Percentiles rank a stretch among this genome's conserved stretches.
phyloP scores from a whole-genome alignment of 2,888 invertebrate genomes.

The Bugula neritina region DNA sequence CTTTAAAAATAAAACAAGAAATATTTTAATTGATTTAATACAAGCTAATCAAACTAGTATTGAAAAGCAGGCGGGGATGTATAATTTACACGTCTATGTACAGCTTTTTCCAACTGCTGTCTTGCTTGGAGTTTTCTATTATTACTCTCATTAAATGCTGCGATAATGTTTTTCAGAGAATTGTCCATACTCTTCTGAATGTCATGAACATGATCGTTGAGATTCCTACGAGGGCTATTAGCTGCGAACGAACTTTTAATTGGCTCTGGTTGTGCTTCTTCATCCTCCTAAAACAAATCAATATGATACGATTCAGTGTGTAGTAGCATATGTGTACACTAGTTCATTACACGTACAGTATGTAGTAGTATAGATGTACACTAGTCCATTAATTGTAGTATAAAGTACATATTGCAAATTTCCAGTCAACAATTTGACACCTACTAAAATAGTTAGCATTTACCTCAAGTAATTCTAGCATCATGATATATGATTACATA shows the following conservation, averaged over 20 bases:
- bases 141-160: constrained; percentile 20
- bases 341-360: too few species aligned
- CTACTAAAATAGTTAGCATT: too few species aligned
- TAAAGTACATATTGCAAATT: too few species aligned
- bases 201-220: constrained; percentile 17
- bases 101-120: constrained; percentile 22
- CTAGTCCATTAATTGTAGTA: too few species aligned
- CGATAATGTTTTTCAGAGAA: constrained; percentile 9
- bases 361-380: too few species aligned
- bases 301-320: too few species aligned
- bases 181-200: constrained; percentile 24
- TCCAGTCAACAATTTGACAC: too few species aligned
- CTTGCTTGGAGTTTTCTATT: constrained; percentile 9
- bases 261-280: neutral
- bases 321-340: too few species aligned
- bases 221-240: constrained; percentile 5
- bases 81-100: constrained; percentile 22
- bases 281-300: neutral
- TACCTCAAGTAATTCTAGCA: too few species aligned
- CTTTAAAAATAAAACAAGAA: too few species aligned
- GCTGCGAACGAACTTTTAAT: neutral
- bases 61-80: neutral
- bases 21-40: too few species aligned
- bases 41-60: neutral
- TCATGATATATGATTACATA: too few species aligned